phyloP scores from a whole-genome alignment of 1,140 invertebrate genomes.

The Drosophila quadrilineata region DNA sequence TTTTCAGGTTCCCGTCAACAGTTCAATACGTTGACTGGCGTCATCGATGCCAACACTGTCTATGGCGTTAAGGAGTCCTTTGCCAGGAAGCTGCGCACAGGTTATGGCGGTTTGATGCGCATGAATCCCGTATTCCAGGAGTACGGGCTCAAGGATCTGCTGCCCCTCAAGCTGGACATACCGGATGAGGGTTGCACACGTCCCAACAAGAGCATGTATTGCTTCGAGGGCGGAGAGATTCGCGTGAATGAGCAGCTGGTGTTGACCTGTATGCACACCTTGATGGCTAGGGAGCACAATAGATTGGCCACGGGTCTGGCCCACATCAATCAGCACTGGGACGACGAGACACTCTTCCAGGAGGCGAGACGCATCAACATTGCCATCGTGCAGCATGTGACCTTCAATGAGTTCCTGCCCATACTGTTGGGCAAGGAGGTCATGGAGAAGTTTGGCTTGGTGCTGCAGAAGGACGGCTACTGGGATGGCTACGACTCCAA shows the following conservation, averaged over 20 bases:
- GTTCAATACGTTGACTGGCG: slow-evolving; percentile 91
- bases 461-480: slow-evolving; percentile 92
- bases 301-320: slow-evolving; percentile 89
- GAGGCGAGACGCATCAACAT: slow-evolving; percentile 94
- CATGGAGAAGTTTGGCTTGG: slow-evolving; percentile 94
- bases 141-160: slow-evolving; percentile 92
- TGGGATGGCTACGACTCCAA: slow-evolving; percentile 94
- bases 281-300: slow-evolving; percentile 95
- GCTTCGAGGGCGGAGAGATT: slow-evolving; percentile 96
- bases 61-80: slow-evolving; percentile 91
- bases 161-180: slow-evolving; percentile 94
- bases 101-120: slow-evolving; percentile 89
- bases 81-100: slow-evolving; percentile 89
- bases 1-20: slow-evolving; percentile 86
- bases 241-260: slow-evolving; percentile 96
- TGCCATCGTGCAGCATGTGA: slow-evolving; percentile 95
- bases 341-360: slow-evolving; percentile 96
- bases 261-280: slow-evolving; percentile 93
- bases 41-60: slow-evolving; percentile 87
- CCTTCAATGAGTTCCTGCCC: slow-evolving; percentile 96
- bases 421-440: slow-evolving; percentile 95
- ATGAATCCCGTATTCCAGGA: slow-evolving; percentile 95
- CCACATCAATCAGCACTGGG: slow-evolving; percentile 95
- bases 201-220: slow-evolving; percentile 93
- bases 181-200: slow-evolving; percentile 96